Percentiles rank a stretch among this genome's conserved stretches.
Evolutionary conservation across 2,888 invertebrate species (phyloP).

Genomic region (Drosophila cognata): DNA sequence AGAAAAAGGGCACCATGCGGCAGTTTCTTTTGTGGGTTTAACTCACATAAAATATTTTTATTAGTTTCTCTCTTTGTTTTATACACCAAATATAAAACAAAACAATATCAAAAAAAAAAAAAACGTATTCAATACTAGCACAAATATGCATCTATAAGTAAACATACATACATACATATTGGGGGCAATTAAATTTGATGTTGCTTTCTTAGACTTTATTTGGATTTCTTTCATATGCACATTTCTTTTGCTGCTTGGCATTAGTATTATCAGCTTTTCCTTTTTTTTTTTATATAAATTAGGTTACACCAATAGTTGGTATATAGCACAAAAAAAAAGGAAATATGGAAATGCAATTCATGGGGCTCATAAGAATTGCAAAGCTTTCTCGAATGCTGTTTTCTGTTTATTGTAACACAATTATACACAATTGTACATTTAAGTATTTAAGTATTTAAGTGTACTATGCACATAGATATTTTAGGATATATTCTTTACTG

Average conservation of each 20-base stretch:
- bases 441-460: background rate
- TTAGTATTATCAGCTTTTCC: conserved; percentile 5
- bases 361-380: conserved; percentile 74
- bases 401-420: conserved; percentile 1
- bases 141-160: conserved; percentile 30
- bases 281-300: conserved; percentile 1
- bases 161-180: conserved; percentile 14
- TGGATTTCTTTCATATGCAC: conserved; percentile 14
- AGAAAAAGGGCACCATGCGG: conserved; percentile 24
- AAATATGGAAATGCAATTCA: conserved; percentile 59
- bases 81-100: conserved; percentile 54
- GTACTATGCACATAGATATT: conserved; percentile 9
- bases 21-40: conserved; percentile 57
- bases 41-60: conserved; percentile 75
- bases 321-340: background rate
- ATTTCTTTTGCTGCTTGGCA: conserved; percentile 15
- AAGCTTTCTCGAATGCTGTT: conserved; percentile 7
- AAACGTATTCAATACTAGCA: conserved; percentile 60
- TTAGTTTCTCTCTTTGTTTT: conserved; percentile 67
- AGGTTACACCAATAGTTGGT: background rate
- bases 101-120: conserved; percentile 27
- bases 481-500: conserved; percentile 13
- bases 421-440: conserved; percentile 7
- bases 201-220: conserved; percentile 24
- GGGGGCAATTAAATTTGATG: conserved; percentile 37